phyloP scores from a whole-genome alignment of 2,113 vertebrate species.

The Chloroceryle aenea region DNA sequence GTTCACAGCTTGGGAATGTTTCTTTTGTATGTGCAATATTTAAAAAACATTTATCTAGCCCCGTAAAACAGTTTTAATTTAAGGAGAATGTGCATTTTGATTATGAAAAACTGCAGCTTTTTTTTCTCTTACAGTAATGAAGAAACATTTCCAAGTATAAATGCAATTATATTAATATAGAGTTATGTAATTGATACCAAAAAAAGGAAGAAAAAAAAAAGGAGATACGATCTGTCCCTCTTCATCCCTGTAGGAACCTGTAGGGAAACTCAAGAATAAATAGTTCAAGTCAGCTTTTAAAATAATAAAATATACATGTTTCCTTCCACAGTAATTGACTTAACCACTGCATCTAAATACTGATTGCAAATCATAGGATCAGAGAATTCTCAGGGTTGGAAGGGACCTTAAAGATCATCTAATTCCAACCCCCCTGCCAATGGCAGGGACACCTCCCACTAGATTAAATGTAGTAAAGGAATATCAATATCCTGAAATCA shows the following conservation, averaged over 20 bases:
- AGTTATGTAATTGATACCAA: not conserved
- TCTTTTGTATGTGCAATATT: not conserved
- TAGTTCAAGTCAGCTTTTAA: not conserved
- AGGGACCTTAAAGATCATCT: too few relatives aligned
- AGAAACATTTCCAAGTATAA: not conserved
- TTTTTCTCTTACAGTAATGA: not conserved
- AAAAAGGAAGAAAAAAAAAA: not conserved
- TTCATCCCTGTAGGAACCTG: not conserved
- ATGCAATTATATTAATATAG: not conserved
- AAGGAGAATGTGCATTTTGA: not conserved
- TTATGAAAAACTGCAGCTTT: not conserved
- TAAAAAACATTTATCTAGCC: not conserved
- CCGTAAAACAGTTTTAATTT: not conserved
- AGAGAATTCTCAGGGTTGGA: too few relatives aligned
- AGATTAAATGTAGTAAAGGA: not conserved
- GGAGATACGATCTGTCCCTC: not conserved
- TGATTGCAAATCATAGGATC: not conserved
- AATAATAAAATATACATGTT: not conserved
- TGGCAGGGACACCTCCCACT: too few relatives aligned
- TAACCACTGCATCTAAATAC: not conserved
- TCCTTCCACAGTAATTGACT: not conserved
- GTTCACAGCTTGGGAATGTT: not conserved
- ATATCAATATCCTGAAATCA: not conserved
- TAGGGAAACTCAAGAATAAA: not conserved
- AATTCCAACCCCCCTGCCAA: too few relatives aligned